Base-by-base conservation (phyloP, 2,888 invertebrate genomes). In the Plebejus anna region DNA sequence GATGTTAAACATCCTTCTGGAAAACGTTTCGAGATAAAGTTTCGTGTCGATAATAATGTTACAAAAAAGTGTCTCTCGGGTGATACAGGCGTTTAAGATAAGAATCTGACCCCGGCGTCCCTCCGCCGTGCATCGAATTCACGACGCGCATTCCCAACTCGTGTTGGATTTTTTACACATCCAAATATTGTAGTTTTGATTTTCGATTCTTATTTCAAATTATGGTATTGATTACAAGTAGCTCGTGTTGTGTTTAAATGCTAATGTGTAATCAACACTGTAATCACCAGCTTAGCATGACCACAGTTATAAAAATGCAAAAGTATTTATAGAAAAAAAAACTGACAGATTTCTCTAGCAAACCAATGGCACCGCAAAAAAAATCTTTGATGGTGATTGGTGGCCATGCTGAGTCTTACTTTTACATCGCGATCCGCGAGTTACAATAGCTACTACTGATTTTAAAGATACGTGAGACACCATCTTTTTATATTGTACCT, bases 51-150 rank as follows among this genome's bases (percentile, higher is more conserved):
- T 90, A 89, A 90, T 90, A 90, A 88, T 83, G 85, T 89, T 84
- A 92, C 89, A 91, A 92, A 92, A 92, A 93, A 91, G 91, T 92
- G 91, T 93, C 91, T 91, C 82, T 88, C 86, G 90, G 89, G 91
- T 93, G 93, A 92, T 91, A 92, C 93, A 93, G 92, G 88, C 92
- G 92, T 91, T 92, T 92, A 91, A 91, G 94, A 94, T 94, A 93
- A 90, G 81, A 88, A 94, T 94, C 93, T 91, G 93, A 91, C 90
- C 92, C 89, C 85, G 84, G 85, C 86, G 89, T 86, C 87, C 85
- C 87, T 86, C 84, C 82, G 89, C 90, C 89, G 88, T 88, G 90
- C 92, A 84, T 88, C 86, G 90, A 88, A 91, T 92, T 89, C 93
- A 91, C 91, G 90, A 91, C 83, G 86, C 83, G 88, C 89, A 89